Conservation (phyloP, 2,888 invertebrate genomes). For the Troglohyphantes excavatus region DNA sequence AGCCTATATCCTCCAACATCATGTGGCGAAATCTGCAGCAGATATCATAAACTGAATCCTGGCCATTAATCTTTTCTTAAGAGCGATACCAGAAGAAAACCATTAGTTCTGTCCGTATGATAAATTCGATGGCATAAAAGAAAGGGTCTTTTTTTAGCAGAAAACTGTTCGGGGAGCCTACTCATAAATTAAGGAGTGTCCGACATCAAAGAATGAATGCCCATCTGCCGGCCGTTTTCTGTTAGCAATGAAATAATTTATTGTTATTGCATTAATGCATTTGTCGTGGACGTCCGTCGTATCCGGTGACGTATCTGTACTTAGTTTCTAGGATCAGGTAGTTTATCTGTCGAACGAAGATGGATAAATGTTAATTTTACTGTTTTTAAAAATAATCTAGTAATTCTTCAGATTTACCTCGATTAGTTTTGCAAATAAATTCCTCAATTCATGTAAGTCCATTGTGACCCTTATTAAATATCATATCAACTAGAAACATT, state of each 20-base stretch:
- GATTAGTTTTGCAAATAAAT: no score
- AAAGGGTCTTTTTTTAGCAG: constrained; percentile 44
- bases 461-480: no score
- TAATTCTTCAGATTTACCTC: no score
- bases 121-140: constrained; percentile 37
- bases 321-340: constrained; percentile 12
- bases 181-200: constrained; percentile 64
- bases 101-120: constrained; percentile 42
- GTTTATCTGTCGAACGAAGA: no score
- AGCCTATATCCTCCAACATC: not conserved
- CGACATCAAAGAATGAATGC: constrained; percentile 51
- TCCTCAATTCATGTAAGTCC: no score
- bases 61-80: not conserved
- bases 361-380: no score
- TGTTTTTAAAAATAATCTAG: no score
- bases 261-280: constrained; percentile 40
- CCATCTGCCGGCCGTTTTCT: constrained; percentile 28
- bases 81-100: constrained; percentile 20
- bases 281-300: not conserved
- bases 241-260: constrained; percentile 47
- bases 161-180: not conserved
- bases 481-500: no score
- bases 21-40: not conserved
- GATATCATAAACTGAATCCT: not conserved
- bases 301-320: constrained; percentile 4